These are phyloP conservation scores for human (Homo sapiens) DNA, from an alignment of 2,113 vertebrate species.

Conservation along the genomic window GRCh38 chr13:105460501-105461000, in stretches of 20 bases:
- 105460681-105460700: neutral
- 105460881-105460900: slow-evolving; percentile 52
- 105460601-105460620: neutral
- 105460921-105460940: slow-evolving; percentile 41
- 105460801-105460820: slow-evolving; percentile 45
- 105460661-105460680: neutral
- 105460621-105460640: neutral
- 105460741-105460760: neutral
- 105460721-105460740: neutral
- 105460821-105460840: slow-evolving; percentile 51
- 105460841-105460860: slow-evolving; percentile 6
- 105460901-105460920: slow-evolving; percentile 26
- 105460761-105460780: slow-evolving; percentile 51
- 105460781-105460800: slow-evolving; percentile 30
- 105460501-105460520: neutral
- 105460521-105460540: neutral
- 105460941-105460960: slow-evolving; percentile 55
- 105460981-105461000: neutral
- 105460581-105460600: neutral
- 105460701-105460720: neutral
- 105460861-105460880: slow-evolving; percentile 16
- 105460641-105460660: neutral
- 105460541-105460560: neutral
- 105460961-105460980: neutral
- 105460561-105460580: neutral